These are phyloP conservation scores for Heliangelus exortis DNA, from an alignment of 2,797 vertebrate genomes.

Conservation along the genomic window DNA sequence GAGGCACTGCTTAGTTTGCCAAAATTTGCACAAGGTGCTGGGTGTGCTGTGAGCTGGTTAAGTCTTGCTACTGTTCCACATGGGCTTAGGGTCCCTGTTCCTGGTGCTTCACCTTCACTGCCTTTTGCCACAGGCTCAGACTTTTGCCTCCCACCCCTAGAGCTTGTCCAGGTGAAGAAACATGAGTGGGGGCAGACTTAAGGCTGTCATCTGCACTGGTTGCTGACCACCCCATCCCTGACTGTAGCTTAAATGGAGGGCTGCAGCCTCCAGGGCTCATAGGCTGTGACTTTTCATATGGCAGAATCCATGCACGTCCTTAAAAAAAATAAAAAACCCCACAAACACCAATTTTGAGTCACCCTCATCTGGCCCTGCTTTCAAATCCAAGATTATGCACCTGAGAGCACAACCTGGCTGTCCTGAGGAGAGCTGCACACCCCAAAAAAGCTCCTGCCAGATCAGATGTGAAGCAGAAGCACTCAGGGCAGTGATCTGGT, in stretches of 20 bases:
- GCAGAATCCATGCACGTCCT: background rate
- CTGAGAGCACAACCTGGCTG: background rate
- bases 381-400: background rate
- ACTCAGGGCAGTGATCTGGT: background rate
- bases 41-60: background rate
- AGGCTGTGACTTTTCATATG: background rate
- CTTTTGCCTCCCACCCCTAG: background rate
- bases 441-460: background rate
- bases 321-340: background rate
- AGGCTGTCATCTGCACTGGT: background rate
- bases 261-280: background rate
- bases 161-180: background rate
- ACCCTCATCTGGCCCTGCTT: background rate
- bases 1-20: background rate
- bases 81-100: accelerated
- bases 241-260: background rate
- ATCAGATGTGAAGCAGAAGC: background rate
- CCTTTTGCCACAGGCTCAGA: background rate
- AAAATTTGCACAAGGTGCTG: too few species aligned
- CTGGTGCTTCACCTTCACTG: background rate
- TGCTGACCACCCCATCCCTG: background rate
- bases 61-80: background rate
- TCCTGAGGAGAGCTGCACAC: background rate
- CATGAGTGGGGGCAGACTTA: background rate
- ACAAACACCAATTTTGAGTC: background rate